phyloP scores from a whole-genome alignment of 1,140 invertebrate genomes.

The Brachionus sp. region DNA sequence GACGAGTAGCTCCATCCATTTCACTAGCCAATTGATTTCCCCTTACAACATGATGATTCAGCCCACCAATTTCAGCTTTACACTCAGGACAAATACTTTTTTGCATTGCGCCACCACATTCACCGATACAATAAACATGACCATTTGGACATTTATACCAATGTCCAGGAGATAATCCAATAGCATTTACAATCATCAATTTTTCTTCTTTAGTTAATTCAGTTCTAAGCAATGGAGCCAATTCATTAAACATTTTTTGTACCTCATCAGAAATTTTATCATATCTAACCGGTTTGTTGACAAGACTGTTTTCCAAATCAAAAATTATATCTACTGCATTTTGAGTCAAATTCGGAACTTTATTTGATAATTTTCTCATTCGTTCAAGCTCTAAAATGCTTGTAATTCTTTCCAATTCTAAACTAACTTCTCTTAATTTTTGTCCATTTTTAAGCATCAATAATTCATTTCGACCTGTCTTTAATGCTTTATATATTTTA shows the following conservation, averaged over 20 bases:
- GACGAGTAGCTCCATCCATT: constrained; percentile 55
- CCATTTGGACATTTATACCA: constrained; percentile 72
- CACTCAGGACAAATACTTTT: constrained; percentile 66
- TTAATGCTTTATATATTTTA: background rate
- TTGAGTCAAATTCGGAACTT: background rate
- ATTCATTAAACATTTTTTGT: background rate
- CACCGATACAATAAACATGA: constrained; percentile 46
- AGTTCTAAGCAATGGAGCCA: background rate
- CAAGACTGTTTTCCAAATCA: background rate
- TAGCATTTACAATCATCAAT: constrained; percentile 64
- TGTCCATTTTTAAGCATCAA: background rate
- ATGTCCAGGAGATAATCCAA: constrained; percentile 65
- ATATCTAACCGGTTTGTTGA: background rate
- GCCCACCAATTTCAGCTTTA: constrained; percentile 65
- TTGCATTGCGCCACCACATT: constrained; percentile 69
- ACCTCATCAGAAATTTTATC: background rate
- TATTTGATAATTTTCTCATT: background rate
- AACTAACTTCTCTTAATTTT: background rate
- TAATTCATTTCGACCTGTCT: background rate
- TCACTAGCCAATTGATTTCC: constrained; percentile 60
- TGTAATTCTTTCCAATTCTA: background rate
- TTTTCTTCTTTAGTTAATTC: constrained; percentile 58
- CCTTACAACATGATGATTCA: constrained; percentile 60
- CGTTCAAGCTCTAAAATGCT: background rate
- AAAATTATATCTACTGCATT: background rate